phyloP scores from a whole-genome alignment of 2,888 invertebrate species.

The Himalopsyche kuldschensis region DNA sequence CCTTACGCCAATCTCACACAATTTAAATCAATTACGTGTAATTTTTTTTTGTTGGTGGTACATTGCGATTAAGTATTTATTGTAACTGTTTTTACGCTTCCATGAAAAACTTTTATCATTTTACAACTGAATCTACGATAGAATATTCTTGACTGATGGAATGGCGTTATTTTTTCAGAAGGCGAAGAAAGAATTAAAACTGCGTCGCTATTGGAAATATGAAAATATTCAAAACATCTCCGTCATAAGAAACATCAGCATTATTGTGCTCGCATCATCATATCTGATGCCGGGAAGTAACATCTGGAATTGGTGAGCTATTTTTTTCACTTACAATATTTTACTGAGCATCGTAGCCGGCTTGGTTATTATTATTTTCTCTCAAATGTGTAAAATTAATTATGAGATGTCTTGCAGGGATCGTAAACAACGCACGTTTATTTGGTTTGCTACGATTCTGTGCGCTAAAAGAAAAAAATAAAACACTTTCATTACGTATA shows the following conservation, averaged over 20 bases:
- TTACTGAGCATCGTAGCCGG: background rate
- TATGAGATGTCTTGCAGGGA: background rate
- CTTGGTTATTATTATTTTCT: background rate
- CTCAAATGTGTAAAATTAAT: constrained; percentile 1
- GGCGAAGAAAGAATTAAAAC: background rate
- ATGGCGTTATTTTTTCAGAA: background rate
- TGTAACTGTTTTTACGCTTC: too few species aligned
- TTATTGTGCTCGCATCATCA: background rate
- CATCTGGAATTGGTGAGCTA: background rate
- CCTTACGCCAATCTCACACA: too few species aligned
- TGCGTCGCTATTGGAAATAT: background rate
- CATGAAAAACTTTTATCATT: too few species aligned
- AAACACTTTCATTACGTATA: too few species aligned
- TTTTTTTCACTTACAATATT: background rate
- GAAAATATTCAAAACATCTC: background rate
- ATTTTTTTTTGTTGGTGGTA: too few species aligned
- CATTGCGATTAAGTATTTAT: too few species aligned
- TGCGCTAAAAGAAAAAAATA: too few species aligned
- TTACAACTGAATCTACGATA: too few species aligned
- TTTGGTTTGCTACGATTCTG: too few species aligned
- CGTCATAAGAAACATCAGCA: background rate
- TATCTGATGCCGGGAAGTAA: background rate
- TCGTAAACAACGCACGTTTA: background rate
- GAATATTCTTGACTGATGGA: background rate
- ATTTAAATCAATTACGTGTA: too few species aligned